Evolutionary conservation across 1,140 invertebrate genomes (phyloP), one percentile per base, ranked within the genome.

Genomic region (Saccostrea cuccullata): DNA sequence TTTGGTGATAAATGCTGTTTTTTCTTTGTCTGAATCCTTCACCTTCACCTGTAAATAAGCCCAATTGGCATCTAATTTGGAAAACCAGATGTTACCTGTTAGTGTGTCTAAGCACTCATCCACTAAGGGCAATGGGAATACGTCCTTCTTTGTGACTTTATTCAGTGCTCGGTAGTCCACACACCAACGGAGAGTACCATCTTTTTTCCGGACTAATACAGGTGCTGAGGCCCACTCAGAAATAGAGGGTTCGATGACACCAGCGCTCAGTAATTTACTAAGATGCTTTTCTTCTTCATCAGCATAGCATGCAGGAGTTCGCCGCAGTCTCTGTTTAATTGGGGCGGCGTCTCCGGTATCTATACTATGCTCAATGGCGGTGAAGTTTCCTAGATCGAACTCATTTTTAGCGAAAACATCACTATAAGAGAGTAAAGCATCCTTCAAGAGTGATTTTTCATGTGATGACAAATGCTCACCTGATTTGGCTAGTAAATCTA

Each of bases 231-330:
- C 82, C 83, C 82, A 89, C 58, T 87, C 86, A 20, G 88, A 89
- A 12, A 55, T 82, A 6, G 85, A 13, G 30, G 30, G 30, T 36
- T 36, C 30, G 30, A 36, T 36, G 30, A 36, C 30, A 36, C 30
- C 30, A 36, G 86, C 82, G 0, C 83, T 55, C 11, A 87, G 26
- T 82, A 77, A 85, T 55, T 82, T 82, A 17, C 87, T 9, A 3
- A 89, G 67, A 47, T 89, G 88, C 13, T 56, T 67, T 36, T 89
- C 88, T 55, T 89, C 86, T 60, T 89, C 88, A 47, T 77, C 26
- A 15, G 55, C 83, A 85, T 73, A 89, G 56, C 82, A 77, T 2
- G 17, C 55, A n/a, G 88, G 85, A 8, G 87, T 88, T 55, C 84
- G 36, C 1, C 87, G 26, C 23, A 85, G 36, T 5, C 70, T 1